These are phyloP conservation scores for Pionites leucogaster DNA, from an alignment of 2,113 vertebrate genomes.

Conservation along the genomic window DNA sequence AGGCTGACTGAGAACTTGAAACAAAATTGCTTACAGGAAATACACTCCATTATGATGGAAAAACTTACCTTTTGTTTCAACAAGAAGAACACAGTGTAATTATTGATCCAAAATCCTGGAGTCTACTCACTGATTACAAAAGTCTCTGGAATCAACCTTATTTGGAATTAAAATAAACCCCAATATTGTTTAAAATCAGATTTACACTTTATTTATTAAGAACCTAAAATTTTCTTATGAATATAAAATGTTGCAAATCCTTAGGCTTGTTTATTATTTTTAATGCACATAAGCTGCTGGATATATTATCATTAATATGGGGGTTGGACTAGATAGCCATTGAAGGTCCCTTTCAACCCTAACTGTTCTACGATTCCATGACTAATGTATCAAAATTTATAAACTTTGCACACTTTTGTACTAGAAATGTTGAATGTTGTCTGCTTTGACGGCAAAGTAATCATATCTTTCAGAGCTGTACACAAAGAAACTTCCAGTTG, in stretches of 20 bases:
- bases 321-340: background rate
- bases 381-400: background rate
- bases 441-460: background rate
- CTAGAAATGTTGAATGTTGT: background rate
- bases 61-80: background rate
- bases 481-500: constrained; percentile 66
- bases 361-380: background rate
- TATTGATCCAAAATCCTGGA: background rate
- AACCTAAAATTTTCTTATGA: background rate
- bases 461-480: background rate
- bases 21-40: background rate
- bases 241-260: background rate
- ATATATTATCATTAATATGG: background rate
- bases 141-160: background rate
- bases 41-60: background rate
- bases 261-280: background rate
- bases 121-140: background rate
- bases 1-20: background rate
- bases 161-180: background rate
- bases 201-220: background rate
- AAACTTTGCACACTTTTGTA: background rate
- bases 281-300: background rate
- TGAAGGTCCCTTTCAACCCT: background rate
- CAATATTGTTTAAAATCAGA: background rate
- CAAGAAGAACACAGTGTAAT: background rate